Evolutionary conservation across 2,888 invertebrate genomes (phyloP), one percentile per base, ranked within the genome.

Genomic region (Galerucella nymphaeae): DNA sequence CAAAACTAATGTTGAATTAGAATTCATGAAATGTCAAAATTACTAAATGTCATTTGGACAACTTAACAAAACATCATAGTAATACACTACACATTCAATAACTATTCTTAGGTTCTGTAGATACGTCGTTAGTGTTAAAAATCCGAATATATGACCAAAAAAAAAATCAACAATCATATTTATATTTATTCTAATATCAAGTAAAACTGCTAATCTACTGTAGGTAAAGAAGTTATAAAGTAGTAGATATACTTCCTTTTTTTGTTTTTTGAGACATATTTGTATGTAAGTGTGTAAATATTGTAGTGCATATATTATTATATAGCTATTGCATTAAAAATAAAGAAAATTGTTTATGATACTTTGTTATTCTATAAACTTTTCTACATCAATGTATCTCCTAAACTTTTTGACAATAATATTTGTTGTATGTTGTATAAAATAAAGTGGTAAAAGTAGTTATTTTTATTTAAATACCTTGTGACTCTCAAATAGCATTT

Each of bases 321-420:
- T n/a, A n/a, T n/a, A 67, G 62, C 53, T 42, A 48, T 66, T 66
- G 53, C 41, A 67, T 67, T 71, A 53, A 66, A 57, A 48, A 42
- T 66, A 58, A 59, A 71, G 66, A 57, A 55, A 72, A 48, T 18
- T 64, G 53, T 69, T 55, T 59, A 68, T 69, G 59, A 42, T 72
- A 73, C 53, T 73, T 75, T 74, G 70, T 71, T 74, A 74, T 50
- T 65, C 61, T 66, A 59, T 73, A 75, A 72, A 76, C 79, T 80
- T 82, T 82, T 81, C 80, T 83, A 82, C 82, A 82, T 80, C 78
- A 76, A 81, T 79, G 81, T 81, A 75, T 79, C 81, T 81, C 82
- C 78, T 78, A 81, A 82, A 81, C 83, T 82, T 83, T 74, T 83
- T 80, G 84, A 84, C 84, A 84, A 84, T 84, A 84, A 84, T 82